These are phyloP conservation scores for Tineola bisselliella DNA, from an alignment of 2,888 invertebrate genomes.

Conservation along the genomic window DNA sequence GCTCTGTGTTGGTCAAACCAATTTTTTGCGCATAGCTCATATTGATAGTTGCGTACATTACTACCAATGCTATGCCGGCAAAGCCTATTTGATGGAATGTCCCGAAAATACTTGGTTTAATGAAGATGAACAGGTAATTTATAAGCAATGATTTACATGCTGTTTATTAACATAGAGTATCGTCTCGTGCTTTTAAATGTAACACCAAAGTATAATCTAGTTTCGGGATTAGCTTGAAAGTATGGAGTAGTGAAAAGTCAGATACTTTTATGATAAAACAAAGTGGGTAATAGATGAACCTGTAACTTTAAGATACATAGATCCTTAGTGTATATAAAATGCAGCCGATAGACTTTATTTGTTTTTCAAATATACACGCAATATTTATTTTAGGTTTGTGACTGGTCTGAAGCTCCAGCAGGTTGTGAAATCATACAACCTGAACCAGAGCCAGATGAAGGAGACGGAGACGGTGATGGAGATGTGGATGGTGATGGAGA, in stretches of 20 bases:
- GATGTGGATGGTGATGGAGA: constrained; percentile 22
- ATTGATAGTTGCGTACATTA: constrained; percentile 44
- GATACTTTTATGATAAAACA: too few relatives aligned
- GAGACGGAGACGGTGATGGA: constrained; percentile 17
- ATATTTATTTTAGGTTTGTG: constrained; percentile 38
- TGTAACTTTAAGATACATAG: too few relatives aligned
- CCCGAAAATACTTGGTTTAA: constrained; percentile 55
- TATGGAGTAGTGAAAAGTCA: too few relatives aligned
- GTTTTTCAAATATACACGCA: neutral
- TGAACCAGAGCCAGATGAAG: constrained; percentile 15
- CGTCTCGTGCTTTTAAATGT: too few relatives aligned
- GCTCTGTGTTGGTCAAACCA: constrained; percentile 53
- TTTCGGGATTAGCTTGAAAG: too few relatives aligned
- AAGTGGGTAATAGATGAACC: too few relatives aligned
- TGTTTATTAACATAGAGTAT: too few relatives aligned
- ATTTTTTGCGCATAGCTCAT: constrained; percentile 54
- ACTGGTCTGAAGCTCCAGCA: constrained; percentile 36
- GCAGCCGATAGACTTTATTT: too few relatives aligned
- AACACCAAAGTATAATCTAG: too few relatives aligned
- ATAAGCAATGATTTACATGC: too few relatives aligned
- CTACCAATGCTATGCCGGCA: constrained; percentile 55
- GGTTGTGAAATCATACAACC: constrained; percentile 24
- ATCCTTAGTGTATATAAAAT: too few relatives aligned
- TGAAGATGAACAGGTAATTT: constrained; percentile 45
- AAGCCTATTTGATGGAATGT: constrained; percentile 53